These are phyloP conservation scores for Clistopyga incitator DNA, from an alignment of 2,888 invertebrate genomes.

Conservation along the genomic window DNA sequence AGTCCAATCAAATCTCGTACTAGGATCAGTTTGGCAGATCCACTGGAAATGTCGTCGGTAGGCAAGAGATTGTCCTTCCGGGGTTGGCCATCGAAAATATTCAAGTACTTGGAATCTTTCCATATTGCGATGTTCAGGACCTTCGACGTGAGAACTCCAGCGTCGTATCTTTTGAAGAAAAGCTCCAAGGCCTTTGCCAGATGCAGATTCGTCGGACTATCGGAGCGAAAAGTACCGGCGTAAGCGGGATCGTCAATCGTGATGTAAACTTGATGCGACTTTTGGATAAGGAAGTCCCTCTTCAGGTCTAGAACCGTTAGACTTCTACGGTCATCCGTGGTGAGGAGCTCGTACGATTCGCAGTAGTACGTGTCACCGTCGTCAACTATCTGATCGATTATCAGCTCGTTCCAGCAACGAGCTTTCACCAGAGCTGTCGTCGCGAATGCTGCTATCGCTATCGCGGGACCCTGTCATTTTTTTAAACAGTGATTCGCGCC, in stretches of 20 bases:
- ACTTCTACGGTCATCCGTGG: constrained; percentile 74
- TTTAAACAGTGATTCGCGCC: background rate
- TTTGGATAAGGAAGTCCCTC: constrained; percentile 73
- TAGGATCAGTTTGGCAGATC: constrained; percentile 78
- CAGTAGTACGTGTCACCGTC: constrained; percentile 81
- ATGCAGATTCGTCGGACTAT: constrained; percentile 77
- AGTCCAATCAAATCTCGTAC: constrained; percentile 76
- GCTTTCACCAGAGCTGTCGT: constrained; percentile 77
- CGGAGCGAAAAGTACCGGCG: constrained; percentile 79
- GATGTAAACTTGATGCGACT: constrained; percentile 74
- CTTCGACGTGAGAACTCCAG: constrained; percentile 77
- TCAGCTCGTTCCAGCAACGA: constrained; percentile 78
- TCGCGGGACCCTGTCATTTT: constrained; percentile 77
- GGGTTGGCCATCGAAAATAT: constrained; percentile 80
- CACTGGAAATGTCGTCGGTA: constrained; percentile 55
- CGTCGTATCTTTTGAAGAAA: constrained; percentile 77
- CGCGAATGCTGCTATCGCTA: constrained; percentile 80
- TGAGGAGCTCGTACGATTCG: constrained; percentile 76
- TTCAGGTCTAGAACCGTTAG: constrained; percentile 76
- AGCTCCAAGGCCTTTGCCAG: constrained; percentile 78
- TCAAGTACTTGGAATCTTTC: constrained; percentile 73
- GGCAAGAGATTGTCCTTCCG: constrained; percentile 73
- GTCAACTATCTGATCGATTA: constrained; percentile 80
- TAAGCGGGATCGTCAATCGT: constrained; percentile 78
- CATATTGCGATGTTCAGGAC: constrained; percentile 79